Conservation (phyloP, 2,888 invertebrate genomes). For the Drosophila nigritarsus region DNA sequence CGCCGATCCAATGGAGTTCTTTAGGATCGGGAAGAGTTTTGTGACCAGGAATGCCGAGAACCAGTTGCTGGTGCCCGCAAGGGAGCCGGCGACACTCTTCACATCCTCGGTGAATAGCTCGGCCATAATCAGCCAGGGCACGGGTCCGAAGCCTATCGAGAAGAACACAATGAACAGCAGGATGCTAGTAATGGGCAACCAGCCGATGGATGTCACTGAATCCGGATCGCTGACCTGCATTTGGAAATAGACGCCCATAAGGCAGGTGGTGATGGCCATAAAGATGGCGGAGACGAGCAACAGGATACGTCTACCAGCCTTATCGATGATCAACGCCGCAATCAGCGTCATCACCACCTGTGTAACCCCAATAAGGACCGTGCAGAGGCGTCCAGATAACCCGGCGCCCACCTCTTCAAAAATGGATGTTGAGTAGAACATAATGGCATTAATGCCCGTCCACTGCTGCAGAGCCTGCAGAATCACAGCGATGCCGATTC, state of each 20-base stretch:
- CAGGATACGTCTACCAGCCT: conserved; percentile 90
- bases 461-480: conserved; percentile 95
- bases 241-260: conserved; percentile 89
- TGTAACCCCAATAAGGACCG: conserved; percentile 91
- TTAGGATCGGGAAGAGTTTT: conserved; percentile 88
- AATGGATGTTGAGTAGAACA: conserved; percentile 91
- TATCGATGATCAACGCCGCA: conserved; percentile 91
- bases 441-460: conserved; percentile 92
- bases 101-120: conserved; percentile 92
- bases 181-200: conserved; percentile 90
- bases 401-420: conserved; percentile 86
- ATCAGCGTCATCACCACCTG: conserved; percentile 89
- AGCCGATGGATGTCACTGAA: conserved; percentile 87
- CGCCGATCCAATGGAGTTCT: conserved; percentile 86
- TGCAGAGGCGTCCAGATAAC: conserved; percentile 87
- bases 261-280: conserved; percentile 89
- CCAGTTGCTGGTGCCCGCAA: conserved; percentile 93
- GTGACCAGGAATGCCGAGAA: conserved; percentile 91
- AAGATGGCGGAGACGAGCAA: conserved; percentile 89
- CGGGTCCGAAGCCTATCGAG: conserved; percentile 93
- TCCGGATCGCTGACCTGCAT: conserved; percentile 71
- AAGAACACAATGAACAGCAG: conserved; percentile 92
- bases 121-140: conserved; percentile 90
- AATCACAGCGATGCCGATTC: conserved; percentile 89
- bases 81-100: conserved; percentile 90